These are phyloP conservation scores for Maniola jurtina DNA, from an alignment of 1,140 invertebrate genomes.

Conservation along the genomic window DNA sequence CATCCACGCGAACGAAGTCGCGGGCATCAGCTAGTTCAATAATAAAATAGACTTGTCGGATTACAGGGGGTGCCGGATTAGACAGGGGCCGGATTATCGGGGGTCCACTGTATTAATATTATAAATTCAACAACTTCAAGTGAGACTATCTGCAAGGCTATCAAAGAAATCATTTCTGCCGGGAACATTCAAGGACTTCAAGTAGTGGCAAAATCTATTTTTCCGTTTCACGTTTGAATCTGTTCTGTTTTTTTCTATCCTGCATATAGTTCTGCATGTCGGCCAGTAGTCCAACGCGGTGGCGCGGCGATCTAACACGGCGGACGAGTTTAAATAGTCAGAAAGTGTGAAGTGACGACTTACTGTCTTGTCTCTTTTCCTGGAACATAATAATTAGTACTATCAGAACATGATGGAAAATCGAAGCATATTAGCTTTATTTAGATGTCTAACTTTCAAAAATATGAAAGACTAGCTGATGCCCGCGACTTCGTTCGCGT, in stretches of 20 bases:
- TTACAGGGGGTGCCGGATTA: too few relatives aligned
- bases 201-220: conserved; percentile 82
- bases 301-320: conserved; percentile 56
- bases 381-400: conserved; percentile 35
- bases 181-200: conserved; percentile 66
- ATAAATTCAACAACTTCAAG: conserved; percentile 16
- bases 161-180: conserved; percentile 70
- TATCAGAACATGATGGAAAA: too few relatives aligned
- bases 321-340: conserved; percentile 49
- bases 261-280: conserved; percentile 78
- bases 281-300: conserved; percentile 80
- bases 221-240: conserved; percentile 73
- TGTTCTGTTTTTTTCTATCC: conserved; percentile 78
- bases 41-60: too few relatives aligned
- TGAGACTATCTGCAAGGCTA: conserved; percentile 58
- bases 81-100: too few relatives aligned
- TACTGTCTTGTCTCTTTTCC: conserved; percentile 49
- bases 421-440: too few relatives aligned
- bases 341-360: conserved; percentile 53
- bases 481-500: too few relatives aligned
- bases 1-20: too few relatives aligned
- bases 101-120: too few relatives aligned
- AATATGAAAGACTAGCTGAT: too few relatives aligned
- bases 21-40: too few relatives aligned
- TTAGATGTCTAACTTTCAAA: too few relatives aligned